Percentiles rank a stretch among this genome's conserved stretches.
Evolutionary conservation across 2,888 invertebrate species (phyloP).

Genomic region (Teleiodes luculella): DNA sequence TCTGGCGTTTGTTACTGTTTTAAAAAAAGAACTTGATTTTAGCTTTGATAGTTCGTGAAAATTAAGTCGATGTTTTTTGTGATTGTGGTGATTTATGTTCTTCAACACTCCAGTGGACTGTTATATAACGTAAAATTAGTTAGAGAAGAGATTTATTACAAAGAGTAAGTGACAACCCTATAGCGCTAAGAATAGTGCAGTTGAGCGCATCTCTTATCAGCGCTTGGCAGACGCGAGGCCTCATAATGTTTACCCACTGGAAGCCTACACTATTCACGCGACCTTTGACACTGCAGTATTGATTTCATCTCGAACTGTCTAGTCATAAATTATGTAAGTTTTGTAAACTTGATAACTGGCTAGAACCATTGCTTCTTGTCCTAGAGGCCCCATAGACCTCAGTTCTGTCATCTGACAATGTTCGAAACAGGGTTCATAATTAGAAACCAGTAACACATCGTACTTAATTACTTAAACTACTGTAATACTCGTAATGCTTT

Average conservation of each 20-base stretch:
- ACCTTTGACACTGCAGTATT: not conserved
- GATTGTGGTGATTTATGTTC: too few relatives aligned
- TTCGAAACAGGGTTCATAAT: too few relatives aligned
- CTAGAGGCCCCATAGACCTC: too few relatives aligned
- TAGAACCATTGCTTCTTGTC: not conserved
- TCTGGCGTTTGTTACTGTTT: too few relatives aligned
- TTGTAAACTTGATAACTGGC: not conserved
- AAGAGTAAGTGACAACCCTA: not conserved
- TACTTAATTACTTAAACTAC: too few relatives aligned
- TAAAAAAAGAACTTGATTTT: too few relatives aligned
- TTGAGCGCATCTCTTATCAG: constrained; percentile 34
- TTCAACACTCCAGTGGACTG: too few relatives aligned
- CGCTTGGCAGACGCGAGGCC: constrained; percentile 29
- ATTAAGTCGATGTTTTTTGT: too few relatives aligned
- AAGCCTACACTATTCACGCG: not conserved
- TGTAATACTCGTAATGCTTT: too few relatives aligned
- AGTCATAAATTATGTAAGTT: not conserved
- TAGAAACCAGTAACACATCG: too few relatives aligned
- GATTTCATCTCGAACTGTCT: not conserved
- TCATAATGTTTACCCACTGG: not conserved
- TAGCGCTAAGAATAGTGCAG: constrained; percentile 39
- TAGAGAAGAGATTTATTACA: not conserved
- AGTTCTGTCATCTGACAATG: too few relatives aligned
- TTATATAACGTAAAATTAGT: not conserved
- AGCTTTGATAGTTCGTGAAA: too few relatives aligned